Evolutionary conservation across 1,140 invertebrate species (phyloP).

Genomic region (Drosophila nikananu): DNA sequence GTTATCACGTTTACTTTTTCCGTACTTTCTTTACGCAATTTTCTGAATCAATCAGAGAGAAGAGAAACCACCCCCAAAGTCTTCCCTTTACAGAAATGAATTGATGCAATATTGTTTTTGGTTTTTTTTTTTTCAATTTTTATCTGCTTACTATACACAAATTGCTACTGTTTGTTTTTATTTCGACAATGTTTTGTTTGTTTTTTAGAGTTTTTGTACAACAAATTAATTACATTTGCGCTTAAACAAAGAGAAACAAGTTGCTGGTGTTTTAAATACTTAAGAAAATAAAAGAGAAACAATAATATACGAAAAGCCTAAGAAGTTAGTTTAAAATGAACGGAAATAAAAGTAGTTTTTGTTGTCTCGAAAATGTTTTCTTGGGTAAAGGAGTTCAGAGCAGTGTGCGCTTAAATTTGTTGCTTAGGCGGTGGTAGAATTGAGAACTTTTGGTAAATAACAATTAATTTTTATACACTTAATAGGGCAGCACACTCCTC

Average conservation of each 20-base stretch:
- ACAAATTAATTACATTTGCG: constrained; percentile 73
- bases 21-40: constrained; percentile 11
- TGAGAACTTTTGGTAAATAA: constrained; percentile 36
- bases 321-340: constrained; percentile 22
- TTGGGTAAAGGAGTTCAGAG: constrained; percentile 1
- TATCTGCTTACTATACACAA: constrained; percentile 81
- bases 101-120: constrained; percentile 39
- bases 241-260: constrained; percentile 66
- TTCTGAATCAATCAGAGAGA: constrained; percentile 23
- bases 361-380: background rate
- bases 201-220: constrained; percentile 65
- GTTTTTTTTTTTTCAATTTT: constrained; percentile 38
- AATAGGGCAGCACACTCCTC: constrained; percentile 16
- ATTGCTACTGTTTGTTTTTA: constrained; percentile 78
- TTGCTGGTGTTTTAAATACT: constrained; percentile 62
- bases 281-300: constrained; percentile 48
- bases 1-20: constrained; percentile 50
- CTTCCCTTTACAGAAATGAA: constrained; percentile 35
- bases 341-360: constrained; percentile 13
- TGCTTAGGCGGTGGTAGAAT: constrained; percentile 28
- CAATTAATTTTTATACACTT: constrained; percentile 28
- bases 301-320: constrained; percentile 1
- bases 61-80: constrained; percentile 32
- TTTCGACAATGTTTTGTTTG: constrained; percentile 64
- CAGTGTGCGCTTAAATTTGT: constrained; percentile 1